Base-by-base conservation (phyloP, 2,888 invertebrate genomes). In the Sarcophaga carnaria region DNA sequence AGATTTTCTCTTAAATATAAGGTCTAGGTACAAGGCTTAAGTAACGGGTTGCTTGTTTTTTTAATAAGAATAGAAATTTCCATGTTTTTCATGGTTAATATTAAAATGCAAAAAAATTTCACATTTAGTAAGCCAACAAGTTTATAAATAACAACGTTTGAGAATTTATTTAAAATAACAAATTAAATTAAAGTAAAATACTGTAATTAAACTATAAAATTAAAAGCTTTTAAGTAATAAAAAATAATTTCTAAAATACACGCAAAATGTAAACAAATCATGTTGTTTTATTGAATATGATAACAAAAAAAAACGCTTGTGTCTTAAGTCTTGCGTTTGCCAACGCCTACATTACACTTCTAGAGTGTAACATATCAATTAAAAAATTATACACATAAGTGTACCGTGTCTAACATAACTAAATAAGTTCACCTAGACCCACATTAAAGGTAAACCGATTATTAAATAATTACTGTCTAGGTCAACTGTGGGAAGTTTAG, bases 271-370 rank as follows among this genome's bases (percentile, higher is more conserved):
- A 14, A 14, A 14, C 14, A 17, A 12, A 54, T 12, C 54, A 54
- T 54, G 10, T 37, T 37, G 0, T 20, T 20, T 20, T 20, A 20
- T 20, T 20, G 20, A 20, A 20, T 20, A 20, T 20, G 12, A 45
- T 25, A 45, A 11, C 12, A 20, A 59, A 22, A 37, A 45, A 47
- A 11, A 17, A 59, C 27, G 83, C 69, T 83, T 83, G n/a, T 63
- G 62, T 71, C 83, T 76, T 79, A 76, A 72, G 54, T 81, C 22
- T 81, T 85, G 49, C 66, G 66, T 60, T 83, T 66, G 47, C 37
- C 27, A 76, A 80, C 74, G 67, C 60, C 80, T 62, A 25, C 75
- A 37, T 12, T 17, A 54, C 14, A 14, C 14, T 54, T 54, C 17
- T 54, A 14, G 54, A 14, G 54, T 17, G 17, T 17, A 54, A 54